Conservation (phyloP, 2,888 invertebrate genomes). For the Zonitis immaculata region DNA sequence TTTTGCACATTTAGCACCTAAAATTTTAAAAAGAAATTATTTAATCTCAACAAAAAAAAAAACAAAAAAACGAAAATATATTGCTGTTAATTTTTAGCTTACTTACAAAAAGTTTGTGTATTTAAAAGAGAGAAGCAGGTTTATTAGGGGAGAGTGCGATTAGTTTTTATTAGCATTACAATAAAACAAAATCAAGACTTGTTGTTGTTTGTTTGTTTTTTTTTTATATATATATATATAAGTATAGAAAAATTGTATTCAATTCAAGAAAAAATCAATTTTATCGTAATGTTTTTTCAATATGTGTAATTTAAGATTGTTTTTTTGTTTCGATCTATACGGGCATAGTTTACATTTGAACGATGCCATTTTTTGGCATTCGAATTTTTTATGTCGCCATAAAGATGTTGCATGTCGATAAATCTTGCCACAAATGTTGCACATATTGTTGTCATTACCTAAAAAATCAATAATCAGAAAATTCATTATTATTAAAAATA, state of each 20-base stretch:
- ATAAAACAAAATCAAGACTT: no score
- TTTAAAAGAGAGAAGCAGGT: no score
- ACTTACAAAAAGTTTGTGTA: no score
- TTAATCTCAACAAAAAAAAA: no score
- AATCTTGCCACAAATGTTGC: constrained; percentile 59
- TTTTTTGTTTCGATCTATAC: constrained; percentile 58
- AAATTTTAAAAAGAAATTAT: no score
- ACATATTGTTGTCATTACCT: background rate
- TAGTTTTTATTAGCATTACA: no score
- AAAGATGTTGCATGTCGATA: constrained; percentile 67
- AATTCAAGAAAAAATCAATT: background rate
- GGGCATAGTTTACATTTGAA: constrained; percentile 60
- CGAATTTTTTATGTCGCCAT: constrained; percentile 64
- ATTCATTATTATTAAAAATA: background rate
- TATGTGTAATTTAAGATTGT: constrained; percentile 42
- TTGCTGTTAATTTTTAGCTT: no score
- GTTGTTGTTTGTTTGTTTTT: no score
- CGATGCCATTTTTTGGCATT: constrained; percentile 61
- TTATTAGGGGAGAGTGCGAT: no score
- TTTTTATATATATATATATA: no score
- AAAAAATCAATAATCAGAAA: background rate
- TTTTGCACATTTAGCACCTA: constrained; percentile 5
- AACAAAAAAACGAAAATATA: no score
- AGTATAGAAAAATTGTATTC: no score
- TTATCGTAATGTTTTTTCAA: background rate